Base-by-base conservation (phyloP, 2,797 vertebrate species). In the Phalloptychus januarius region DNA sequence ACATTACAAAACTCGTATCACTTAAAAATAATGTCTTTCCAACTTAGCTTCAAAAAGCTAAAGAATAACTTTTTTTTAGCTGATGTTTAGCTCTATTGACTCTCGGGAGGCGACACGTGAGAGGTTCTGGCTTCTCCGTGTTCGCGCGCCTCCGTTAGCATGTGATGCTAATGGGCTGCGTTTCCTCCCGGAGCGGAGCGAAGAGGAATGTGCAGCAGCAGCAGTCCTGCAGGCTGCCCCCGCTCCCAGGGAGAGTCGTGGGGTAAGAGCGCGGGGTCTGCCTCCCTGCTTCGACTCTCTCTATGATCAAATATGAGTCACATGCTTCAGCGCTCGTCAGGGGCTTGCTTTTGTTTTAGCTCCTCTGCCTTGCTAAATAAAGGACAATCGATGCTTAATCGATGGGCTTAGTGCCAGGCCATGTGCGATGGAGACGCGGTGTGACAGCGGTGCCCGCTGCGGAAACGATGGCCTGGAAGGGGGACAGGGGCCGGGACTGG, bases 91-190 rank as follows among this genome's bases (percentile, higher is more conserved):
- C 61, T 73, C 80, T 56, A 74, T 33, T 75, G 61, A 20, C 70
- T 73, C 67, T 58, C 3, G 45, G 79, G 78, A 75, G 76, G 31
- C 74, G 16, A 81, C 69, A 7, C 83, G 61, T 77, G 81, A 74
- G 70, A 74, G 78, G 82, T 75, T 88, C 70, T 76, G 36, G 38
- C 61, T 82, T 83, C 65, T 54, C 67, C 72, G 20, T 85, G 84
- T 87, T 81, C 69, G 58, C 46, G 71, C 61, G 70, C 76, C 82
- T 36, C 77, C 79, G 79, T 90, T 90, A 85, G 89, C 92, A 89
- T 91, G 88, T 74, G 80, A 93, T 85, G 91, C 88, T 91, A 93
- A 95, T 92, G 90, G 85, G 16, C 87, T 74, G 79, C 87, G 85
- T 90, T 92, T 93, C 90, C 82, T 45, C 85, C 42, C 28, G 1